These are phyloP conservation scores for Oplegnathus fasciatus DNA, from an alignment of 2,113 vertebrate species.

Conservation along the genomic window DNA sequence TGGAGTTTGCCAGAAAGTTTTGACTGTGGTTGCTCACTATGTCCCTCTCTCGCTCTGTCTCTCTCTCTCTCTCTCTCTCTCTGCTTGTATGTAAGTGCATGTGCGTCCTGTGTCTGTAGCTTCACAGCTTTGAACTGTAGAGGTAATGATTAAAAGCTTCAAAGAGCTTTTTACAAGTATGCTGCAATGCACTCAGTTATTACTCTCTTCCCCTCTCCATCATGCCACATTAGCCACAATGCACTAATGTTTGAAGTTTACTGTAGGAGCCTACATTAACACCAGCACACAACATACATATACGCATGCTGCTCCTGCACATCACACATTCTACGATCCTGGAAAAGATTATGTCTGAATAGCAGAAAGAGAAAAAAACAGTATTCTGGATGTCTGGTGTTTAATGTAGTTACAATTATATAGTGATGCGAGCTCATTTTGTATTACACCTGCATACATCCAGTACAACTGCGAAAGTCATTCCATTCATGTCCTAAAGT, in stretches of 20 bases:
- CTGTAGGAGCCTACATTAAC: too few species aligned
- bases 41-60: not conserved
- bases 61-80: not conserved
- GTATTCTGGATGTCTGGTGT: not conserved
- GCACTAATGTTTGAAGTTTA: not conserved
- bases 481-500: conserved; percentile 14
- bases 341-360: not conserved
- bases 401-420: not conserved
- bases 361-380: not conserved
- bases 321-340: not conserved
- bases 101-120: conserved; percentile 4
- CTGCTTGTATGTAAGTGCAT: conserved; percentile 3
- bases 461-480: conserved; percentile 1
- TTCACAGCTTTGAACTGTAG: conserved; percentile 14
- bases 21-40: not conserved
- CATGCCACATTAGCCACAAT: conserved; percentile 1
- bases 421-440: not conserved
- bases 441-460: not conserved
- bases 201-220: conserved; percentile 11
- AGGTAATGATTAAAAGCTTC: conserved; percentile 46
- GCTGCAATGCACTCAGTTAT: conserved; percentile 10
- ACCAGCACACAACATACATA: not conserved
- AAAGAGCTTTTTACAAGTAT: conserved; percentile 33
- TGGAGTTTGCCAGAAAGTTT: conserved; percentile 50
- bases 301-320: not conserved